Percentiles rank a stretch among this genome's conserved stretches.
phyloP scores from a whole-genome alignment of 2,888 invertebrate genomes.

The Hypolimnas misippus region DNA sequence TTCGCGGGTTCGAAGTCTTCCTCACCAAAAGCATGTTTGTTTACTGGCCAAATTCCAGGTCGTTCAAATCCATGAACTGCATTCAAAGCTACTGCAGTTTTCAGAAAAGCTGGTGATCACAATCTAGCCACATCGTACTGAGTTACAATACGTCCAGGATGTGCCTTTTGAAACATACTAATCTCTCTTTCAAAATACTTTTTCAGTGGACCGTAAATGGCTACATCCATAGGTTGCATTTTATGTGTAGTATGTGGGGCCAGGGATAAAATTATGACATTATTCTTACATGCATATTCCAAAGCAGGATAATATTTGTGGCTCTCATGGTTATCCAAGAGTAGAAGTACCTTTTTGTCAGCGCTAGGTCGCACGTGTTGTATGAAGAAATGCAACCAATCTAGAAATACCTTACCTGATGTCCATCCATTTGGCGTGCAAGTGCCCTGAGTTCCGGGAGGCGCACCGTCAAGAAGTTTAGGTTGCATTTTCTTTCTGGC shows the following conservation, averaged over 20 bases:
- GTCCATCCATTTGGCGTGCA: slow-evolving; percentile 48
- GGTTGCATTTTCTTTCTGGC: slow-evolving; percentile 50
- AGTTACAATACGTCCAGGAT: slow-evolving; percentile 48
- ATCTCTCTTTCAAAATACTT: slow-evolving; percentile 47
- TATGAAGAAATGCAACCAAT: slow-evolving; percentile 49
- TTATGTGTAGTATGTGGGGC: slow-evolving; percentile 46
- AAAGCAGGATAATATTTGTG: slow-evolving; percentile 52
- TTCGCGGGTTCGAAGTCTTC: slow-evolving; percentile 45
- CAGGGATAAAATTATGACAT: slow-evolving; percentile 44
- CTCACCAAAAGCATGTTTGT: slow-evolving; percentile 47
- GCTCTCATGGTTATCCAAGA: slow-evolving; percentile 51
- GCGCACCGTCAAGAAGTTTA: slow-evolving; percentile 49
- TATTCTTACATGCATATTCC: slow-evolving; percentile 48
- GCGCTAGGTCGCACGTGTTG: slow-evolving; percentile 46
- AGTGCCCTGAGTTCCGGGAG: slow-evolving; percentile 46
- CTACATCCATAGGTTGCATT: slow-evolving; percentile 50
- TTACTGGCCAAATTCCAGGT: slow-evolving; percentile 49
- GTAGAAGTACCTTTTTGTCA: slow-evolving; percentile 47
- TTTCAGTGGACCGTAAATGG: slow-evolving; percentile 51
- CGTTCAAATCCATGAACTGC: slow-evolving; percentile 44
- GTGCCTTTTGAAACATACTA: slow-evolving; percentile 43
- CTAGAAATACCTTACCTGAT: slow-evolving; percentile 46
- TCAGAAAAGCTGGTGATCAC: slow-evolving; percentile 44
- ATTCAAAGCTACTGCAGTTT: slow-evolving; percentile 44
- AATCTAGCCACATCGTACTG: slow-evolving; percentile 40